Base-by-base conservation (phyloP, 2,797 vertebrate species). In the Chlorospingus semifuscus region DNA sequence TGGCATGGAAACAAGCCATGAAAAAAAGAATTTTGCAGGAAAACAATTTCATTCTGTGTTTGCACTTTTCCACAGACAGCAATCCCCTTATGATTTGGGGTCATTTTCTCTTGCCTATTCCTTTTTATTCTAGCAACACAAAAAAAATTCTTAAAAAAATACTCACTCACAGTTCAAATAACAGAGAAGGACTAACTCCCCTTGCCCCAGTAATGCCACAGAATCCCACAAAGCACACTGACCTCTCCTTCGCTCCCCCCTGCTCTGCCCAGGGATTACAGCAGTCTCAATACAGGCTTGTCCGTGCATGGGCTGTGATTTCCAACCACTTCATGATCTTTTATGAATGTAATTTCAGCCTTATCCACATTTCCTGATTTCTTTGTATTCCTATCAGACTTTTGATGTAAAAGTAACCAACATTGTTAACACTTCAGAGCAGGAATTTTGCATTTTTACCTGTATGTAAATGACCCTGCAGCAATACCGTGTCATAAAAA, bases 141-240 rank as follows among this genome's bases (percentile, higher is more conserved):
- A 84, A 30, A 86, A 71, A 79, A 22, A 61, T 19, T 20, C 70
- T 81, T 70, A 60, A 82, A 83, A 95, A 91, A 86, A 75, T 41
- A 83, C 32, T 81, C 56, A 50, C 65, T 84, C 44, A 3, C 66
- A 91, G 71, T 87, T 94, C 76, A 91, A 94, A 91, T 86, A 93
- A 82, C 50, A 89, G 92, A 83, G 60, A 63, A 77, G 49, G 70
- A 89, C 83, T 76, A 79, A 77, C 24, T 93, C 66, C 80, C 42
- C 55, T 83, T 87, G 87, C 89, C 79, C 74, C 68, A 74, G 75
- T 90, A 95, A 94, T 84, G 87, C 85, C 77, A 82, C 34, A 88
- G 95, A 94, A 94, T 87, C 74, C 85, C 82, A 88, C 85, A 94
- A 84, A 93, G 86, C 86, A 88, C 70, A 80, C 64, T 90, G 87